Evolutionary conservation across 2,888 invertebrate genomes (phyloP).

Genomic region (Didymodactylos carnosus): DNA sequence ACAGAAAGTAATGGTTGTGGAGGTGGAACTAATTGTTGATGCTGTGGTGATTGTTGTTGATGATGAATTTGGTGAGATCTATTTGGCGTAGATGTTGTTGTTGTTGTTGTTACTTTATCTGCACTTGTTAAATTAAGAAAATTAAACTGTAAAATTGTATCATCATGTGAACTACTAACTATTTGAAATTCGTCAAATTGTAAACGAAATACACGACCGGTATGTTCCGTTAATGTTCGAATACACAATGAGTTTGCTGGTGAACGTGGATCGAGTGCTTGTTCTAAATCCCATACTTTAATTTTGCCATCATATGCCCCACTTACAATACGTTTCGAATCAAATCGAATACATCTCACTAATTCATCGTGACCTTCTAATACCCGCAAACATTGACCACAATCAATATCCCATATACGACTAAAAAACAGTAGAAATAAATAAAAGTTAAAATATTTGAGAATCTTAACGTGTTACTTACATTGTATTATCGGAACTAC

Average conservation of each 20-base stretch:
- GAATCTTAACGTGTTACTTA: conserved; percentile 27
- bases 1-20: no score
- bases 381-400: conserved; percentile 60
- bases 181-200: conserved; percentile 99
- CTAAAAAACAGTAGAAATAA: conserved; percentile 38
- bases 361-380: conserved; percentile 96
- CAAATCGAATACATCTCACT: conserved; percentile 92
- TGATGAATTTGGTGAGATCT: no score
- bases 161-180: conserved; percentile 95
- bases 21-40: no score
- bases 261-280: conserved; percentile 87
- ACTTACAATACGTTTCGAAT: conserved; percentile 92
- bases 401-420: conserved; percentile 63
- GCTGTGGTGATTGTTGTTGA: no score
- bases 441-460: neutral
- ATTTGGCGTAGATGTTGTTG: no score
- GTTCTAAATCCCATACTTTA: conserved; percentile 95
- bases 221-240: conserved; percentile 92
- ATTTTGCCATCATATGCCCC: conserved; percentile 99
- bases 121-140: conserved; percentile 44
- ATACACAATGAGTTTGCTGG: conserved; percentile 80
- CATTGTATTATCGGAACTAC: conserved; percentile 91
- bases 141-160: conserved; percentile 99
- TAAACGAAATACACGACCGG: conserved; percentile 90
- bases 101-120: neutral